A percentile compares a stretch with the other conserved stretches of the same genome.
phyloP scores from a whole-genome alignment of 2,113 vertebrate genomes.

The Laticauda colubrina region DNA sequence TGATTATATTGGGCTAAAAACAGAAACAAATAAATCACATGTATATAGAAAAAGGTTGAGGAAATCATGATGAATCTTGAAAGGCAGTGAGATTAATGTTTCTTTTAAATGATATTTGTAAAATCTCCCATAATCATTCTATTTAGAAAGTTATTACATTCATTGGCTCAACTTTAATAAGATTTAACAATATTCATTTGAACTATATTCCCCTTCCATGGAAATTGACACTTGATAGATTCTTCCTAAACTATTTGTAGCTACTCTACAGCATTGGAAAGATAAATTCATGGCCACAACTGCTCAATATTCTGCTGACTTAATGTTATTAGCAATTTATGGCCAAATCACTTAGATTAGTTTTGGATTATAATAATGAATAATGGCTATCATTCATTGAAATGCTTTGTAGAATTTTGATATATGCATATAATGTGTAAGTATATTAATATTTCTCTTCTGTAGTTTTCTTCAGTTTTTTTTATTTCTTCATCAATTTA shows the following conservation, averaged over 20 bases:
- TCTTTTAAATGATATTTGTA: neutral
- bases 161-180: neutral
- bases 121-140: neutral
- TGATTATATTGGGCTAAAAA: neutral
- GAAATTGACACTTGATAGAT: neutral
- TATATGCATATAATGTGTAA: neutral
- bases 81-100: neutral
- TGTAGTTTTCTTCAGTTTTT: neutral
- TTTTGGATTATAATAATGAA: neutral
- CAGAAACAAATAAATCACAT: neutral
- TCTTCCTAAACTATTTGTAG: neutral
- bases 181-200: neutral
- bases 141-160: neutral
- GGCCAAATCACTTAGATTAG: neutral
- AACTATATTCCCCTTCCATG: neutral
- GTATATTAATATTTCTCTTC: neutral
- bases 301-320: neutral
- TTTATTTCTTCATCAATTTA: neutral
- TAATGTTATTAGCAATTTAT: neutral
- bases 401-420: neutral
- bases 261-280: neutral
- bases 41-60: neutral
- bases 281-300: neutral
- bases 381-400: neutral
- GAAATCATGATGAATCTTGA: neutral